Evolutionary conservation across 2,888 invertebrate species (phyloP).

Genomic region (Epirrhoe alternata): DNA sequence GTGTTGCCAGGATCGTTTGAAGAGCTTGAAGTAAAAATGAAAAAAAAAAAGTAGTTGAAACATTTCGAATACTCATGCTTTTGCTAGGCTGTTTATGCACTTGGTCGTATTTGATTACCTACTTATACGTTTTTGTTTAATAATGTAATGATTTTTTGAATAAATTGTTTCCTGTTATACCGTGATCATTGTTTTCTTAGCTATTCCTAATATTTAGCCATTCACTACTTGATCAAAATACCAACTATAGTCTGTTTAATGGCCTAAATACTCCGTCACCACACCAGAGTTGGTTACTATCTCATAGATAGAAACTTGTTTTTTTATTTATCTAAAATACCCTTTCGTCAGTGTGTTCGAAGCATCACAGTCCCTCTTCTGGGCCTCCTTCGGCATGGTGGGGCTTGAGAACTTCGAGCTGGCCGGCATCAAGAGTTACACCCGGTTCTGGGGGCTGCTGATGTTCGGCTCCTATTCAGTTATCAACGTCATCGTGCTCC

Average conservation of each 20-base stretch:
- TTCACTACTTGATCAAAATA: no score
- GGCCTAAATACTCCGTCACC: no score
- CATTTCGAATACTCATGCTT: not conserved
- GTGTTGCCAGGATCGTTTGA: not conserved
- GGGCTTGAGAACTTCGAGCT: constrained; percentile 95
- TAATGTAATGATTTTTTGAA: constrained; percentile 16
- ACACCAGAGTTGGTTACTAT: no score
- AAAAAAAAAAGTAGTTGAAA: no score
- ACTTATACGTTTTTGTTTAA: constrained; percentile 5
- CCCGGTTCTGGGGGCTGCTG: constrained; percentile 96
- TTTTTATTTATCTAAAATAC: not conserved
- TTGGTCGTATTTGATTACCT: not conserved
- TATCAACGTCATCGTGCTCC: constrained; percentile 96
- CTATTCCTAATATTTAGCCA: not conserved
- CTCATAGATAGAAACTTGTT: no score
- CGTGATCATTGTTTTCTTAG: not conserved
- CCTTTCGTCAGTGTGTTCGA: constrained; percentile 74
- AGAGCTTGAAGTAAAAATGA: no score
- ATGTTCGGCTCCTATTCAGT: constrained; percentile 98
- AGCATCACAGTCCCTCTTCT: constrained; percentile 97
- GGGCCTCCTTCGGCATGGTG: constrained; percentile 98
- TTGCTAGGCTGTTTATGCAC: constrained; percentile 7
- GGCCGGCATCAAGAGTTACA: constrained; percentile 94
- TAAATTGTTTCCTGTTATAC: constrained; percentile 18
- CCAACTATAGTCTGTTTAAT: no score